phyloP scores from a whole-genome alignment of 2,888 invertebrate species.

The Pinctada fucata region DNA sequence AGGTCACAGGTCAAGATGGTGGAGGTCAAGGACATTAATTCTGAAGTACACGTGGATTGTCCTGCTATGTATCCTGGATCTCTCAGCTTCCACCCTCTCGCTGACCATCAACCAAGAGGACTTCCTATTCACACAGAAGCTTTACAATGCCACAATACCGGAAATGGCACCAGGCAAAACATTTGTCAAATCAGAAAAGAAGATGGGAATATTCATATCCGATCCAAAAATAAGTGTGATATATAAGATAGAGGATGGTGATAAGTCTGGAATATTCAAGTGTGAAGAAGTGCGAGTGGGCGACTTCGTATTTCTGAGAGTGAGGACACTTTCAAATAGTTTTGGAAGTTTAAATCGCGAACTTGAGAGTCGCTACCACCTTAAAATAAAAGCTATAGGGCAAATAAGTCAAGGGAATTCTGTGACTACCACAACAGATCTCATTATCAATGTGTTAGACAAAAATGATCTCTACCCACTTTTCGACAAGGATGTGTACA shows the following conservation, averaged over 20 bases:
- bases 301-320: conserved; percentile 94
- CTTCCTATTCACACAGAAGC: conserved; percentile 68
- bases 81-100: conserved; percentile 8
- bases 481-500: conserved; percentile 93
- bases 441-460: conserved; percentile 79
- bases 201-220: conserved; percentile 86
- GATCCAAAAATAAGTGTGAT: conserved; percentile 80
- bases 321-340: conserved; percentile 91
- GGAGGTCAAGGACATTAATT: conserved; percentile 6
- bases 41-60: background rate
- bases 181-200: conserved; percentile 83
- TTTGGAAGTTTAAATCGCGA: conserved; percentile 95
- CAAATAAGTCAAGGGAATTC: conserved; percentile 73
- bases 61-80: background rate
- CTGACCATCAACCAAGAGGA: conserved; percentile 20
- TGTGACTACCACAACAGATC: conserved; percentile 71
- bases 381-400: conserved; percentile 85
- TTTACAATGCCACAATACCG: conserved; percentile 71
- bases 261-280: conserved; percentile 92
- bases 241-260: conserved; percentile 91
- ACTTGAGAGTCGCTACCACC: conserved; percentile 88
- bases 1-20: conserved; percentile 22
- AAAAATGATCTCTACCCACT: conserved; percentile 90
- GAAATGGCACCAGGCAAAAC: conserved; percentile 83
- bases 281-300: conserved; percentile 93